Conservation (phyloP, 2,888 invertebrate genomes). For the Mellilla xanthometata region DNA sequence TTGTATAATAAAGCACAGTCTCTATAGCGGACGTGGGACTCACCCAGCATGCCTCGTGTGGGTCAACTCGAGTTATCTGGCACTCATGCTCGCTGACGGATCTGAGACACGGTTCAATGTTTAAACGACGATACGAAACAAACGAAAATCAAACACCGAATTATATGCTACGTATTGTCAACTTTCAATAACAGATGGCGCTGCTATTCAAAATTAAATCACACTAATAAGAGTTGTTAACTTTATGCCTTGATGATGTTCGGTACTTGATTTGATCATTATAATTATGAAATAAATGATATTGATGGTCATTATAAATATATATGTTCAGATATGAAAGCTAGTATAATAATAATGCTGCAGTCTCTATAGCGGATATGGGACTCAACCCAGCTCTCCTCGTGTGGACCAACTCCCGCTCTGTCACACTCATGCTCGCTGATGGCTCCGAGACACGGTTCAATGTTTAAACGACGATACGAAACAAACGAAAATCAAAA, state of each 20-base stretch:
- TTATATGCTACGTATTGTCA: too few relatives aligned
- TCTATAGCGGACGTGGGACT: slow-evolving; percentile 94
- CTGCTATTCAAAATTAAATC: too few relatives aligned
- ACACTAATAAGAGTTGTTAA: too few relatives aligned
- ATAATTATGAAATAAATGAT: too few relatives aligned
- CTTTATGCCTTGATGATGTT: too few relatives aligned
- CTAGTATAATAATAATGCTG: too few relatives aligned
- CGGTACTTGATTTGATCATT: too few relatives aligned
- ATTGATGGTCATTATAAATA: too few relatives aligned
- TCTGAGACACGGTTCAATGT: slow-evolving; percentile 87
- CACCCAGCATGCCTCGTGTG: slow-evolving; percentile 96
- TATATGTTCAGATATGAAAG: too few relatives aligned
- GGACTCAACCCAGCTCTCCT: slow-evolving; percentile 94
- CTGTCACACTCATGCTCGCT: slow-evolving; percentile 96
- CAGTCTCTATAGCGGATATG: slow-evolving; percentile 95
- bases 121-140: slow-evolving; percentile 31
- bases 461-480: slow-evolving; percentile 54
- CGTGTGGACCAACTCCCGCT: slow-evolving; percentile 97
- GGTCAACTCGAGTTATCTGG: slow-evolving; percentile 96
- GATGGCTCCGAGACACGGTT: slow-evolving; percentile 93
- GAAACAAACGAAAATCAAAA: too few relatives aligned
- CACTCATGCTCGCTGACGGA: slow-evolving; percentile 97
- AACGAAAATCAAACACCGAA: too few relatives aligned
- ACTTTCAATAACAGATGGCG: too few relatives aligned
- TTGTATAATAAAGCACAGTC: slow-evolving; percentile 95